Base-by-base conservation (phyloP, 2,888 invertebrate species). In the Tineola bisselliella region DNA sequence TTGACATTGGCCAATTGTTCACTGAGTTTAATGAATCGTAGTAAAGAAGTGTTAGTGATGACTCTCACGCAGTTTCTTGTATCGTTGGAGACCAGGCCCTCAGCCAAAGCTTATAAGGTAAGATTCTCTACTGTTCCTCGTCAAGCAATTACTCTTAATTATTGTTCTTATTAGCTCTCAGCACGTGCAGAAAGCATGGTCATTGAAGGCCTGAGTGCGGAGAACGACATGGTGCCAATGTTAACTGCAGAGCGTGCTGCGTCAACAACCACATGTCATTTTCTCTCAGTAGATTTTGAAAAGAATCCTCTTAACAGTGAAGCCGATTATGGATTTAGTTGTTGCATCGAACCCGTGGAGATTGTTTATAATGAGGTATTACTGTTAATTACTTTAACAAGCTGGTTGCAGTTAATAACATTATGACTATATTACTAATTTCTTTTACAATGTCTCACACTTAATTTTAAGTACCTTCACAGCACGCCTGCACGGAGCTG, bases 351-450 rank as follows among this genome's bases (percentile, higher is more conserved):
- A 72, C 91, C 94, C 0, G 84, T 94, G 17, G 94, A 94, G 78
- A 79, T 93, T 56, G 88, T 92, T 12, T 94, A 94, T 77, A 90
- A 94, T 70, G 92, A 93, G 89, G 94, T 94, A 75, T 8, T 2
- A 13, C 44, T 44, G 8, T 5, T 13, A 5, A 4, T 44, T 5
- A n/a, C 8, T 5, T 44, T 44, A 13, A 44, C 8, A 25, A 52
- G 52, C 8, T 5, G 12, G n/a, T n/a, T n/a, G n/a, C n/a, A n/a
- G n/a, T n/a, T n/a, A n/a, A n/a, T n/a, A n/a, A n/a, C n/a, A n/a
- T n/a, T n/a, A n/a, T n/a, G n/a, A n/a, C n/a, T n/a, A n/a, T n/a
- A n/a, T n/a, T n/a, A n/a, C n/a, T 44, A 44, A 5, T 13, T 44
- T 8, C 44, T 12, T 54, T 44, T 12, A 61, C 18, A 60, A 38